These are phyloP conservation scores for Ochropleura plecta DNA, from an alignment of 2,888 invertebrate species.

Conservation along the genomic window DNA sequence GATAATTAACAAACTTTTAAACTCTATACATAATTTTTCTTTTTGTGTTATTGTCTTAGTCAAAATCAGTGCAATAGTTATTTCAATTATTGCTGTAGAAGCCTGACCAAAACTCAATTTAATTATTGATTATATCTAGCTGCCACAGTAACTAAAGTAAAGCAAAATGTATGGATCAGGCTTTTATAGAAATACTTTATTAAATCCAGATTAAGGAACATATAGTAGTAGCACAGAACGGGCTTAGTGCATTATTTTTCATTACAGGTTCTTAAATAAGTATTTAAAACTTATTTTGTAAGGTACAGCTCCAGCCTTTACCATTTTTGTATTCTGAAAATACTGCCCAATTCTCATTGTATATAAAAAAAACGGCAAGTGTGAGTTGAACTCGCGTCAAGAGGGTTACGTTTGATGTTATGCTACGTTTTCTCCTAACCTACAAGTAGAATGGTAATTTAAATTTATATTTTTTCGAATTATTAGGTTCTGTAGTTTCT, in stretches of 20 bases:
- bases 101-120: conserved; percentile 5
- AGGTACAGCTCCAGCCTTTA: not conserved
- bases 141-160: not conserved
- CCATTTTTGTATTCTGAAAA: not conserved
- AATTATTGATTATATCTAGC: not conserved
- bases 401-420: too few relatives aligned
- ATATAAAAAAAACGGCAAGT: not conserved
- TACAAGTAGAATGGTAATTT: too few relatives aligned
- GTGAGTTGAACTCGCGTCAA: too few relatives aligned
- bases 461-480: too few relatives aligned
- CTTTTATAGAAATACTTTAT: conserved; percentile 32
- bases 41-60: conserved; percentile 20
- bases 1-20: conserved; percentile 62
- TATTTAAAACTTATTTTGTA: not conserved
- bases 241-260: not conserved
- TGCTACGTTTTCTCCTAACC: too few relatives aligned
- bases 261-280: not conserved
- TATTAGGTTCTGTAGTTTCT: too few relatives aligned
- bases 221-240: not conserved
- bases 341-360: not conserved
- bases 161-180: conserved; percentile 4
- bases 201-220: conserved; percentile 52
- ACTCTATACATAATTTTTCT: conserved; percentile 17
- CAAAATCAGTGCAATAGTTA: conserved; percentile 39
- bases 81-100: conserved; percentile 43